Conservation (phyloP, 2,888 invertebrate genomes). For the Thera obeliscata region DNA sequence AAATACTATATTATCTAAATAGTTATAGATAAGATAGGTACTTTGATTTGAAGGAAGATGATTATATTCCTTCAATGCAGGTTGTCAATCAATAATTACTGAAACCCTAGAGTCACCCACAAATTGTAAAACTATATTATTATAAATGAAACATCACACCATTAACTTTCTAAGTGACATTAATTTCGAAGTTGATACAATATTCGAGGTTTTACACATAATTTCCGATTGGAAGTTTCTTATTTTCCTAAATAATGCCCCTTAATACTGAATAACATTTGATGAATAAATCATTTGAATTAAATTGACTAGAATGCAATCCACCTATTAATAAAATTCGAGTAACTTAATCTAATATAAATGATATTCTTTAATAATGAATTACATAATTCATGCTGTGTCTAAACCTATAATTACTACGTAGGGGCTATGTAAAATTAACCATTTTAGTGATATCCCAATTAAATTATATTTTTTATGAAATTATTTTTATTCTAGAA, state of each 20-base stretch:
- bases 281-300: conserved; percentile 39
- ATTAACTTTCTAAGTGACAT: background rate
- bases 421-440: conserved; percentile 12
- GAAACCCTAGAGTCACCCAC: no score
- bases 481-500: background rate
- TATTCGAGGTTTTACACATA: conserved; percentile 14
- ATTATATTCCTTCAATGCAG: no score
- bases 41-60: no score
- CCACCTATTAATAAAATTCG: conserved; percentile 11
- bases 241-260: conserved; percentile 5
- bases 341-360: conserved; percentile 1
- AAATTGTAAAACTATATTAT: background rate
- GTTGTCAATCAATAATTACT: no score
- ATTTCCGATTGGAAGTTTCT: conserved; percentile 1
- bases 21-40: no score
- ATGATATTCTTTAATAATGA: background rate
- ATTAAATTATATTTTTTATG: background rate
- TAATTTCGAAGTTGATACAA: conserved; percentile 2
- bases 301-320: conserved; percentile 36
- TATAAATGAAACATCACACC: background rate
- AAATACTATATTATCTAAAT: background rate
- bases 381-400: background rate
- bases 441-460: background rate
- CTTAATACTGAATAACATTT: conserved; percentile 21
- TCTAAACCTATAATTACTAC: background rate